Evolutionary conservation across 2,113 vertebrate species (phyloP).

Genomic region (Lepisosteus osseus): DNA sequence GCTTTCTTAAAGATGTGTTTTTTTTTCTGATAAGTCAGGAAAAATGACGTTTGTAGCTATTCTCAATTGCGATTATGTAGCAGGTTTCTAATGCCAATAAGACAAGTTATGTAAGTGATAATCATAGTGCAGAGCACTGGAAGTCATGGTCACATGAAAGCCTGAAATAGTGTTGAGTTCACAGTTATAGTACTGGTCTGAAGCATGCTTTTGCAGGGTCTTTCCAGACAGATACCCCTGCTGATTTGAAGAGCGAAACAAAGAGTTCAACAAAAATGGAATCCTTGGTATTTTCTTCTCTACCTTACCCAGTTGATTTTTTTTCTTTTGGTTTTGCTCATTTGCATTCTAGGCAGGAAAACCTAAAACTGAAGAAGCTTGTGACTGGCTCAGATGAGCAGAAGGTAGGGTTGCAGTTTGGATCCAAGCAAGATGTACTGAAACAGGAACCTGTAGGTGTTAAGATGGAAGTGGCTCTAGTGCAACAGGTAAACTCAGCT

Average conservation of each 20-base stretch:
- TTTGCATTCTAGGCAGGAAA: conserved; percentile 73
- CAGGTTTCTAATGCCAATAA: too few relatives aligned
- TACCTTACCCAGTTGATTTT: conserved; percentile 33
- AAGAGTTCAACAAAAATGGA: not conserved
- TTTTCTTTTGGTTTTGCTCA: conserved; percentile 20
- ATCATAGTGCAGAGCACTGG: too few relatives aligned
- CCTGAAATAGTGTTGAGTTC: too few relatives aligned
- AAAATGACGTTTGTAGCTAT: too few relatives aligned
- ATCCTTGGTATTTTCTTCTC: not conserved
- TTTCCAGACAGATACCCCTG: conserved; percentile 47
- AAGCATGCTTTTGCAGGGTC: conserved; percentile 39
- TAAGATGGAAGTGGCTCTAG: conserved; percentile 61
- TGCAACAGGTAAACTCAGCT: conserved; percentile 74
- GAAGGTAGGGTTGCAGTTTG: conserved; percentile 44
- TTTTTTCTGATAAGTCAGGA: too few relatives aligned
- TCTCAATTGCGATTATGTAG: too few relatives aligned
- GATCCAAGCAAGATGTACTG: conserved; percentile 52
- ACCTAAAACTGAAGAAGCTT: conserved; percentile 86
- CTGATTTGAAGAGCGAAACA: not conserved
- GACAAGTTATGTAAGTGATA: too few relatives aligned
- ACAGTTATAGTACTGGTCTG: too few relatives aligned
- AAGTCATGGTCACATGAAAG: too few relatives aligned
- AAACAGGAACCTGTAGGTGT: conserved; percentile 49
- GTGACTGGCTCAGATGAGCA: conserved; percentile 58
- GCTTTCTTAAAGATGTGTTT: too few relatives aligned